These are phyloP conservation scores for Axea sp. DNA, from an alignment of 2,888 invertebrate genomes.

Conservation along the genomic window DNA sequence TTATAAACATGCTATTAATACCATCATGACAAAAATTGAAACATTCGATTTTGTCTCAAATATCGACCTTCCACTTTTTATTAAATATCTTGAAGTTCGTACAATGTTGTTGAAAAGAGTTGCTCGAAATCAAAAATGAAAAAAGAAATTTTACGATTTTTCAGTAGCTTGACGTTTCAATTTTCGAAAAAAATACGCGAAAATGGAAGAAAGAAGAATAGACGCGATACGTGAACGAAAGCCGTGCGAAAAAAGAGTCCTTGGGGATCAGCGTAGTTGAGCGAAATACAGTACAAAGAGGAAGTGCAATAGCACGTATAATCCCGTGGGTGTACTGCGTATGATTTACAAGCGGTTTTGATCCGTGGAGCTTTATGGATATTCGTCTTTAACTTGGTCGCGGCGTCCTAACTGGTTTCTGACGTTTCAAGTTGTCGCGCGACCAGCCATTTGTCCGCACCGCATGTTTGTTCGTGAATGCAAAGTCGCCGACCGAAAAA, in stretches of 20 bases:
- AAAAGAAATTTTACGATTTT: conserved; percentile 40
- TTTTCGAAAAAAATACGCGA: conserved; percentile 55
- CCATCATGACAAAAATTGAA: too few relatives aligned
- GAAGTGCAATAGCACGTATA: conserved; percentile 61
- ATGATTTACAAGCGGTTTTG: conserved; percentile 61
- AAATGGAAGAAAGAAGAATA: conserved; percentile 42
- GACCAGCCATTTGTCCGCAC: conserved; percentile 12
- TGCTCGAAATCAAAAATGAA: conserved; percentile 19
- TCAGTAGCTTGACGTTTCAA: conserved; percentile 59
- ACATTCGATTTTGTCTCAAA: too few relatives aligned
- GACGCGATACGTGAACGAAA: conserved; percentile 39
- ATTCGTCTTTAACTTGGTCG: conserved; percentile 53
- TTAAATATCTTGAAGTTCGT: too few relatives aligned
- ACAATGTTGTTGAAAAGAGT: too few relatives aligned
- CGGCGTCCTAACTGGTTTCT: conserved; percentile 18
- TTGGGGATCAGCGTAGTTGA: conserved; percentile 48
- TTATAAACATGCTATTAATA: too few relatives aligned
- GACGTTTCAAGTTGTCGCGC: conserved; percentile 29
- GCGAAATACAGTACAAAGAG: conserved; percentile 57
- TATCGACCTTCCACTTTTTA: too few relatives aligned
- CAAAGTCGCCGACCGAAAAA: conserved; percentile 33
- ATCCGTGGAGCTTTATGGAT: conserved; percentile 50
- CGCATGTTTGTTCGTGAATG: conserved; percentile 43
- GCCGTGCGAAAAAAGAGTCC: conserved; percentile 60
- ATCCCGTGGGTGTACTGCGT: conserved; percentile 61